Conservation (phyloP, 2,797 vertebrate species). For the Gouania willdenowi region DNA sequence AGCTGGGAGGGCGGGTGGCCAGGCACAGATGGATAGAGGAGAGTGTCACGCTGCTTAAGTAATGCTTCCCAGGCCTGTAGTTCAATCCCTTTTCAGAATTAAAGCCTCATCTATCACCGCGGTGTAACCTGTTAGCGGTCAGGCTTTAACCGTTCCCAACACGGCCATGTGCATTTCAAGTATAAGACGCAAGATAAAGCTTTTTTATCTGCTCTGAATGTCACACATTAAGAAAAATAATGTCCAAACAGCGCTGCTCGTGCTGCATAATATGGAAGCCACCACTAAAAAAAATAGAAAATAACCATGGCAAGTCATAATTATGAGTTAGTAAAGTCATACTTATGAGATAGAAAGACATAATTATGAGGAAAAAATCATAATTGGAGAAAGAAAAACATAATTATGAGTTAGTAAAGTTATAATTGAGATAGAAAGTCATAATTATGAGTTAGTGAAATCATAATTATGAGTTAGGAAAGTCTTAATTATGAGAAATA, state of each 20-base stretch:
- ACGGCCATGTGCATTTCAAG: conserved; percentile 60
- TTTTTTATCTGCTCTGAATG: conserved; percentile 15
- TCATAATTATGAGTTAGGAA: too few species aligned
- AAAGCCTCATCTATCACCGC: conserved; percentile 60
- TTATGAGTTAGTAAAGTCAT: too few species aligned
- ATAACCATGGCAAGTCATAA: too few species aligned
- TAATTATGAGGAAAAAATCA: too few species aligned
- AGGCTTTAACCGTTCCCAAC: conserved; percentile 53
- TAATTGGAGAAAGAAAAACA: too few species aligned
- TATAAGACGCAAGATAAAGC: conserved; percentile 39
- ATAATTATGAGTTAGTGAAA: too few species aligned
- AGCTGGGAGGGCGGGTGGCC: conserved; percentile 36
- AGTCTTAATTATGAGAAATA: too few species aligned
- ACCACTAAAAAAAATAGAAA: too few species aligned
- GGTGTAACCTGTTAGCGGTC: conserved; percentile 56
- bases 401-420: too few species aligned
- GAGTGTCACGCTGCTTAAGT: conserved; percentile 48
- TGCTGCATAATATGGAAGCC: not conserved
- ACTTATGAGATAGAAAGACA: too few species aligned
- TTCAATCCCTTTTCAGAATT: conserved; percentile 68
- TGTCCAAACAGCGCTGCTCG: conserved; percentile 1
- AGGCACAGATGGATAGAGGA: conserved; percentile 54
- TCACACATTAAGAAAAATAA: conserved; percentile 2
- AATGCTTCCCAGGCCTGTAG: conserved; percentile 64
- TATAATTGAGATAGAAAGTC: too few species aligned